Percentiles rank a stretch among this genome's conserved stretches.
These are phyloP conservation scores for Acridotheres tristis DNA, from an alignment of 2,797 vertebrate genomes.

Conservation along the genomic window DNA sequence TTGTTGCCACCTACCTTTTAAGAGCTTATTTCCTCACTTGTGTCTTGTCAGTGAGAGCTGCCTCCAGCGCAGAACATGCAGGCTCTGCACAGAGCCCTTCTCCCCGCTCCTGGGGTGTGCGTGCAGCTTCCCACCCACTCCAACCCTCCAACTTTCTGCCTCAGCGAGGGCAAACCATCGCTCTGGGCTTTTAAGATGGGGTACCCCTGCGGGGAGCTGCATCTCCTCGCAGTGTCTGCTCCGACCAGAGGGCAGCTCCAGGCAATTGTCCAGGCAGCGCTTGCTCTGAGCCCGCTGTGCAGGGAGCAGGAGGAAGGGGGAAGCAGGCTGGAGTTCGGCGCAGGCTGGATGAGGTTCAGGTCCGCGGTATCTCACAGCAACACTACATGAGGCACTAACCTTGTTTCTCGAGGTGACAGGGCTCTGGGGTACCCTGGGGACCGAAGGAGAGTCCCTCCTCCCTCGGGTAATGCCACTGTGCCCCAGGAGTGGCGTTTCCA, in stretches of 20 bases:
- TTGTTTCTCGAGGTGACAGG: not conserved
- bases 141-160: not conserved
- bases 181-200: not conserved
- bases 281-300: fast-evolving
- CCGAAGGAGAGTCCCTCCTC: not conserved
- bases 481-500: not conserved
- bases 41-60: not conserved
- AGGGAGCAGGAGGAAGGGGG: not conserved
- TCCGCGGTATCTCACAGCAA: not conserved
- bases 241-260: not conserved
- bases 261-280: not conserved
- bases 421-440: not conserved
- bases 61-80: not conserved
- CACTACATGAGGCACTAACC: not conserved
- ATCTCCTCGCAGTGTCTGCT: not conserved
- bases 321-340: not conserved
- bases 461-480: not conserved
- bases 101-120: fast-evolving
- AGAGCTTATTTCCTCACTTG: not conserved
- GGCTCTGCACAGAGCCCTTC: not conserved
- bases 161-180: not conserved
- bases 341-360: fast-evolving
- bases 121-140: not conserved
- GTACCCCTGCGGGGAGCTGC: fast-evolving
- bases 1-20: not conserved